Conservation (phyloP, 1,140 invertebrate species). For the Zaprionus gabonicus region DNA sequence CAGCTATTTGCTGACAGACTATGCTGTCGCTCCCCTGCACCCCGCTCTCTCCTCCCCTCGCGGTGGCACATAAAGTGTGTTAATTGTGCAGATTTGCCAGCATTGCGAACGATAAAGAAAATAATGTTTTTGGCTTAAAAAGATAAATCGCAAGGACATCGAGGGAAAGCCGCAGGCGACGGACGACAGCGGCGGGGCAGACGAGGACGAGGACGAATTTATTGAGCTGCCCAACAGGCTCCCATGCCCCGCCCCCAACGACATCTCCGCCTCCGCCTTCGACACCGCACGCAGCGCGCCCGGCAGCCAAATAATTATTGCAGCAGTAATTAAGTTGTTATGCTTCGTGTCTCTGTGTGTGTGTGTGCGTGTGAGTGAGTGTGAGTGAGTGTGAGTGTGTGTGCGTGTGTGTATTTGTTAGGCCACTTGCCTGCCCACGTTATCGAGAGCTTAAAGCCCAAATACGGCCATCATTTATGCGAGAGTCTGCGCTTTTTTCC, state of each 20-base stretch:
- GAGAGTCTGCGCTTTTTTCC: not conserved
- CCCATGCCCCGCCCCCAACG: not conserved
- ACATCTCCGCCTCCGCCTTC: too few relatives aligned
- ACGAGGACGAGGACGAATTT: conserved; percentile 27
- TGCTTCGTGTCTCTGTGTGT: conserved; percentile 7
- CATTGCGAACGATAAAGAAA: conserved; percentile 52
- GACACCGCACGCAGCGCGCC: not conserved
- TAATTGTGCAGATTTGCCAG: conserved; percentile 74
- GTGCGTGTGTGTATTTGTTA: conserved; percentile 1
- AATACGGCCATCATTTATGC: conserved; percentile 30
- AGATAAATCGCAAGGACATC: conserved; percentile 70
- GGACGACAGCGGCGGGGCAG: conserved; percentile 6
- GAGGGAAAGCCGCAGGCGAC: conserved; percentile 39
- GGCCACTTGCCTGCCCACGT: conserved; percentile 10
- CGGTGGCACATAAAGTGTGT: conserved; percentile 72
- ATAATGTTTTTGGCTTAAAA: conserved; percentile 76
- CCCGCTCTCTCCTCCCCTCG: too few relatives aligned
- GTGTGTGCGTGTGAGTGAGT: not conserved
- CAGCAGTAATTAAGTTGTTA: conserved; percentile 53
- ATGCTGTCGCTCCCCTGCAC: not conserved
- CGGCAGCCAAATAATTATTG: conserved; percentile 43
- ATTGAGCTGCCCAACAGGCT: conserved; percentile 17
- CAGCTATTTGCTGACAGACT: conserved; percentile 28
- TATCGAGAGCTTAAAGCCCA: conserved; percentile 37
- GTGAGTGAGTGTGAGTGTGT: not conserved